Conservation (phyloP, 2,888 invertebrate species). For the Eulithis prunata region DNA sequence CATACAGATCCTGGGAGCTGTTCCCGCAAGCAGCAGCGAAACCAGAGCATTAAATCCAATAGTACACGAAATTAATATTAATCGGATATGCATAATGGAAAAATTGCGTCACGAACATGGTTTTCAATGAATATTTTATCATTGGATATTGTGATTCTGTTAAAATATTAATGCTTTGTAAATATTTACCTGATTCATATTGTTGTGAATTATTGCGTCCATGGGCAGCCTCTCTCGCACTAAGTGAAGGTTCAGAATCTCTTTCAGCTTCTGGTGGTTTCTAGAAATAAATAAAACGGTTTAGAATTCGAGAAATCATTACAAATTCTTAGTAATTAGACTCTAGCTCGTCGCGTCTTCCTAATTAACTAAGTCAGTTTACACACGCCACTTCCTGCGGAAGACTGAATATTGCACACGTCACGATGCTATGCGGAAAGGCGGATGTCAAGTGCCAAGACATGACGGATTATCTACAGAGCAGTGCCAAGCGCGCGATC, state of each 20-base stretch:
- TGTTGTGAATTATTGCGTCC: constrained; percentile 89
- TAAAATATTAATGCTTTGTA: constrained; percentile 28
- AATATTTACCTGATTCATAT: constrained; percentile 86
- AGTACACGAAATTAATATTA: constrained; percentile 52
- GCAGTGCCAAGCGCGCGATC: not conserved
- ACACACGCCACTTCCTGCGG: no score
- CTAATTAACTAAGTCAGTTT: no score
- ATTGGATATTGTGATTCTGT: constrained; percentile 31
- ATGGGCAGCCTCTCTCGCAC: constrained; percentile 90
- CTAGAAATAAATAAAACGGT: constrained; percentile 51
- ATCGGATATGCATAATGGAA: constrained; percentile 48
- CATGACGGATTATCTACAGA: not conserved
- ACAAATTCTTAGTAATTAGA: no score
- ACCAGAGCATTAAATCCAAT: constrained; percentile 61
- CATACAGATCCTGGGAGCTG: constrained; percentile 78
- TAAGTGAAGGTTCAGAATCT: constrained; percentile 92
- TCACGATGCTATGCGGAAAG: no score
- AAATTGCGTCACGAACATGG: constrained; percentile 38
- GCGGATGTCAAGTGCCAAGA: not conserved
- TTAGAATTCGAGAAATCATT: not conserved
- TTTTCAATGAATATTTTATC: constrained; percentile 44
- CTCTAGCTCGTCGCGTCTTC: no score
- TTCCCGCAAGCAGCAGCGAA: constrained; percentile 67
- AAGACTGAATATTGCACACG: no score
- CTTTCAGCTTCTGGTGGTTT: constrained; percentile 88